Percentiles rank a stretch among this genome's conserved stretches.
Conservation (phyloP, 1,140 invertebrate genomes). For the Bombus affinis region DNA sequence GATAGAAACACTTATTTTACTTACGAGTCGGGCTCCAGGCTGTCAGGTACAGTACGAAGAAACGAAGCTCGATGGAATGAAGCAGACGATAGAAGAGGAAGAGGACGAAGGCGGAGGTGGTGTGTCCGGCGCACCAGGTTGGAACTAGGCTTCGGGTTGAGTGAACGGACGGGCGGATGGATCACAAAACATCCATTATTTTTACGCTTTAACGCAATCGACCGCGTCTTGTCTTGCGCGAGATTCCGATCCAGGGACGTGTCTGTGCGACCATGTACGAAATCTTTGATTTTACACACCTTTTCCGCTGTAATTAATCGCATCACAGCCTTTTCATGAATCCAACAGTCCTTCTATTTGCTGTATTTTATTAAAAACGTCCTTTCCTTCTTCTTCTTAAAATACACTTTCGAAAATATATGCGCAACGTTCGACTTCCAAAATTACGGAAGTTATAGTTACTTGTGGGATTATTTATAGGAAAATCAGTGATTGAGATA, state of each 20-base stretch:
- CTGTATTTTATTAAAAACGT: too few relatives aligned
- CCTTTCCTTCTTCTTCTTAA: too few relatives aligned
- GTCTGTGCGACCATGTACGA: neutral
- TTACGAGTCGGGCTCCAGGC: neutral
- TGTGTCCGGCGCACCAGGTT: neutral
- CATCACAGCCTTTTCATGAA: too few relatives aligned
- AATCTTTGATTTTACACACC: neutral
- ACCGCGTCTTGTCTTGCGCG: slow-evolving; percentile 32
- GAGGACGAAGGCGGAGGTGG: slow-evolving; percentile 21
- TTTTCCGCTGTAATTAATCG: neutral
- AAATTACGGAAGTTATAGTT: too few relatives aligned
- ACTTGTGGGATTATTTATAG: too few relatives aligned
- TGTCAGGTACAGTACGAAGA: slow-evolving; percentile 9
- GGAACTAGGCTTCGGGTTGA: slow-evolving; percentile 39
- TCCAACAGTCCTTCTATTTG: neutral
- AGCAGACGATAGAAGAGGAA: neutral
- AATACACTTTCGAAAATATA: too few relatives aligned
- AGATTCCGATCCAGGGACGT: slow-evolving; percentile 22
- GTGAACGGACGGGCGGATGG: slow-evolving; percentile 18
- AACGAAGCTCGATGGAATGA: neutral
- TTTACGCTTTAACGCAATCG: slow-evolving; percentile 40
- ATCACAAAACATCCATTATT: slow-evolving; percentile 43
- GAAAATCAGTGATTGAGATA: too few relatives aligned
- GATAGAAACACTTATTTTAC: slow-evolving; percentile 38
- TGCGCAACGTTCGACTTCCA: too few relatives aligned